Evolutionary conservation across 2,113 vertebrate genomes (phyloP).

Genomic region (Eleginops maclovinus): DNA sequence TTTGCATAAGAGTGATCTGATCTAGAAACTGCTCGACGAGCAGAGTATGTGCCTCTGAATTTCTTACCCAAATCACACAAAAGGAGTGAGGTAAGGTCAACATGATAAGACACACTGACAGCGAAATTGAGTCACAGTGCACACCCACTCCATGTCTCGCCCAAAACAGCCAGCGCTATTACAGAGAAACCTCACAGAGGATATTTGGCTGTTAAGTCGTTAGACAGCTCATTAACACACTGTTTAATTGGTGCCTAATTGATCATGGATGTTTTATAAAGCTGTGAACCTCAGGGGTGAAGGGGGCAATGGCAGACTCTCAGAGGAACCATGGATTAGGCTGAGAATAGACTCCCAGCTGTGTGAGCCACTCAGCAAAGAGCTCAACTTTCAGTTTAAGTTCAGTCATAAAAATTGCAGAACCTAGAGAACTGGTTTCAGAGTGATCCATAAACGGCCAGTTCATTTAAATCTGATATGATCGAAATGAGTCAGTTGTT

Average conservation of each 20-base stretch:
- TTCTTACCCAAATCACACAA: neutral
- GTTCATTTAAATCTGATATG: neutral
- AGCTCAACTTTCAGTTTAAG: slow-evolving; percentile 14
- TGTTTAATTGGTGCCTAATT: slow-evolving; percentile 81
- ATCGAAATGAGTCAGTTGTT: neutral
- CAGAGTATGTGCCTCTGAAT: slow-evolving; percentile 10
- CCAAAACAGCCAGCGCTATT: slow-evolving; percentile 37
- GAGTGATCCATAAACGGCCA: neutral
- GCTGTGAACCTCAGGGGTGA: slow-evolving; percentile 56
- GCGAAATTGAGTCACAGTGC: slow-evolving; percentile 6
- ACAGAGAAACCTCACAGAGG: slow-evolving; percentile 54
- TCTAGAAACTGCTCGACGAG: slow-evolving; percentile 19
- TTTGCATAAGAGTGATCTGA: slow-evolving; percentile 17
- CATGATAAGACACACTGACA: slow-evolving; percentile 4
- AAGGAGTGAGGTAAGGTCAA: neutral
- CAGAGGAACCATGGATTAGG: slow-evolving; percentile 16
- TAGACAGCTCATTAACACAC: slow-evolving; percentile 74
- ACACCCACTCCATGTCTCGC: slow-evolving; percentile 28
- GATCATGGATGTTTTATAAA: slow-evolving; percentile 74
- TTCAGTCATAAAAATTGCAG: neutral
- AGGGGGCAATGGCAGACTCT: slow-evolving; percentile 33
- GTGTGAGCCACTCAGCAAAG: slow-evolving; percentile 13
- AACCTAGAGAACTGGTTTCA: slow-evolving; percentile 5
- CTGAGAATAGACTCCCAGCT: slow-evolving; percentile 28
- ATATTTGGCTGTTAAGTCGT: slow-evolving; percentile 74